These are phyloP conservation scores for Pantherophis alleghaniensis DNA, from an alignment of 2,797 vertebrate species.

Conservation along the genomic window DNA sequence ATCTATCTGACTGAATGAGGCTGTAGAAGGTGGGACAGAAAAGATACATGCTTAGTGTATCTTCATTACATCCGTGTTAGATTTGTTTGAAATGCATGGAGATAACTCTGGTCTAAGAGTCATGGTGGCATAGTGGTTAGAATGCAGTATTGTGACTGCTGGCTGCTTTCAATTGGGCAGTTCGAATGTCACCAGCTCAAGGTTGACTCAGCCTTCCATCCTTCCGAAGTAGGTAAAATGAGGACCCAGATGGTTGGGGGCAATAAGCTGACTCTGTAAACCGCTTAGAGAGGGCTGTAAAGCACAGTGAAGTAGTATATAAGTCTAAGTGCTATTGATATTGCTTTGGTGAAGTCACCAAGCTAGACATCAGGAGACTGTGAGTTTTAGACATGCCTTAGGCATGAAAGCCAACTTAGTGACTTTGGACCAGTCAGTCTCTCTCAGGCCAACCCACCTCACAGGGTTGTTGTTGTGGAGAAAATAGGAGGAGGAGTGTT, in stretches of 20 bases:
- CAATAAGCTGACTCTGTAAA: too few relatives aligned
- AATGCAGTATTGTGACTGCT: too few relatives aligned
- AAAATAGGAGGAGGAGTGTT: not conserved
- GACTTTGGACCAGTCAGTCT: not conserved
- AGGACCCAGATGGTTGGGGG: too few relatives aligned
- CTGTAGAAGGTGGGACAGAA: slow-evolving; percentile 21
- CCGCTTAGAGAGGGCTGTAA: too few relatives aligned
- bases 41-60: not conserved
- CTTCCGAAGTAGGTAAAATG: too few relatives aligned
- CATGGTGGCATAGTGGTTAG: too few relatives aligned
- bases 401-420: not conserved
- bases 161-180: too few relatives aligned
- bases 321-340: too few relatives aligned
- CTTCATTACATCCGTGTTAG: not conserved
- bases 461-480: not conserved
- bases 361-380: not conserved
- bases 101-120: not conserved
- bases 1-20: not conserved
- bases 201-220: too few relatives aligned
- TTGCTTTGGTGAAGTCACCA: not conserved
- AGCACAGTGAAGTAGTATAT: too few relatives aligned
- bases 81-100: not conserved
- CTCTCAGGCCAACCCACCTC: not conserved
- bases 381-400: not conserved
- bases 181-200: too few relatives aligned